Base-by-base conservation (phyloP, 2,888 invertebrate species). In the Sphecodes monilicornis region DNA sequence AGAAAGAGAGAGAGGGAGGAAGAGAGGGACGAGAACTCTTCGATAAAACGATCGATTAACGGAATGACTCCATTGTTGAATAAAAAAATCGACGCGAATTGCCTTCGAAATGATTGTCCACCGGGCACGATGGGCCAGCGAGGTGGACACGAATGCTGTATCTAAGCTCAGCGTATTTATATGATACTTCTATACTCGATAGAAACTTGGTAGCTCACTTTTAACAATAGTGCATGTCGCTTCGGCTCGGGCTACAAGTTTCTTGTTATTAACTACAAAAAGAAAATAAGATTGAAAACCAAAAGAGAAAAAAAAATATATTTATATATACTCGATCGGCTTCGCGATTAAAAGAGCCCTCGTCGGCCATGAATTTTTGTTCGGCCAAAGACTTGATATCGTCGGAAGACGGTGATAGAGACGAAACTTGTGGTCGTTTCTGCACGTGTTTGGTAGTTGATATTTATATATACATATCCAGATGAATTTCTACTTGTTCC, bases 211-310 rank as follows among this genome's bases (percentile, higher is more conserved):
- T 94, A 94, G 94, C 94, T 94, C 94, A 94, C 94, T 94, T 94
- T 94, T 94, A 94, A 94, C 94, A 94, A 94, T 94, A 94, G 93
- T 94, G 94, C 94, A 94, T 93, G 94, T 84, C 88, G 93, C 93
- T 94, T 91, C 79, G 57, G 86, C 60, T 86, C 71, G 84, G 84
- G 85, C 87, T 91, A 90, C 91, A 91, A 93, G 92, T 93, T 93
- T 93, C 86, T 77, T 43, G 36, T 26, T 29, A 11, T 39, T 39
- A 39, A 39, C n/a, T 5, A 29, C 57, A 74, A n/a, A 60, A 54
- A 68, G 13, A 60, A 2, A 46, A 50, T 3, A 39, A 41, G n/a
- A 54, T 22, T 26, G 13, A 43, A 54, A n/a, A 32, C 1, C 26
- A 1, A 46, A 46, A 8, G 1, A 64, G 32, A 16, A 32, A 11